Evolutionary conservation across 2,113 vertebrate genomes (phyloP), one percentile per base, ranked within the genome.

Genomic region (Uria lomvia): DNA sequence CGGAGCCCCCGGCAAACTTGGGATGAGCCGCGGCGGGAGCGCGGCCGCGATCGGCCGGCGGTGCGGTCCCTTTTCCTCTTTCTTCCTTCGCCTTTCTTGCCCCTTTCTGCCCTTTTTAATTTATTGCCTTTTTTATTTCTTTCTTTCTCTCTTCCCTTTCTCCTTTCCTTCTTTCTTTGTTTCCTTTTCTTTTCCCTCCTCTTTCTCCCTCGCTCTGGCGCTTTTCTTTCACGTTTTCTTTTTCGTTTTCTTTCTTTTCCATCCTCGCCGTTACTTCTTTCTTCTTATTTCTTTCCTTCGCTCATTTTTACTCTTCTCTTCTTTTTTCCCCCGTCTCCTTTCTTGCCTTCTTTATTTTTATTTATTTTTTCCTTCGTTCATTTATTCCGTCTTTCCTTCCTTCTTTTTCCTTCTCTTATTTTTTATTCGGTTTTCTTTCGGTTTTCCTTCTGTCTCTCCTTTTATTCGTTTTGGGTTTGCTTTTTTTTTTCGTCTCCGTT

Each of bases 231-330:
- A 1, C 9, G 30, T 13, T 67, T 75, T n/a, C 11, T 14, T 55
- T 92, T 70, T 49, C 58, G 8, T 79, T 94, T 86, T 24, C 52
- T 53, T 92, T 88, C 43, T 82, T 88, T 79, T 36, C 23, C 65
- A 1, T 68, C 56, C 49, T 83, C 24, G 8, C 7, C 8, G 2
- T 32, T 55, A 4, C 42, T 80, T 59, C 11, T 30, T 32, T 34
- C 15, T 40, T 42, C 53, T 55, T 16, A 20, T 60, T 60, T 72
- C 3, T 71, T 72, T 43, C 30, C 6, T 75, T 34, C 3, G 1
- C 23, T 80, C 14, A 2, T 29, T 90, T 95, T 63, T 22, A 12
- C 3, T 53, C 32, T 74, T 29, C 15, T 9, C 2, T 60, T 45
- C 1, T 27, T 55, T 1, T 11, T 12, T 18, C 9, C 18, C 34